Base-by-base conservation (phyloP, 2,888 invertebrate genomes). In the Drosophila putrida region DNA sequence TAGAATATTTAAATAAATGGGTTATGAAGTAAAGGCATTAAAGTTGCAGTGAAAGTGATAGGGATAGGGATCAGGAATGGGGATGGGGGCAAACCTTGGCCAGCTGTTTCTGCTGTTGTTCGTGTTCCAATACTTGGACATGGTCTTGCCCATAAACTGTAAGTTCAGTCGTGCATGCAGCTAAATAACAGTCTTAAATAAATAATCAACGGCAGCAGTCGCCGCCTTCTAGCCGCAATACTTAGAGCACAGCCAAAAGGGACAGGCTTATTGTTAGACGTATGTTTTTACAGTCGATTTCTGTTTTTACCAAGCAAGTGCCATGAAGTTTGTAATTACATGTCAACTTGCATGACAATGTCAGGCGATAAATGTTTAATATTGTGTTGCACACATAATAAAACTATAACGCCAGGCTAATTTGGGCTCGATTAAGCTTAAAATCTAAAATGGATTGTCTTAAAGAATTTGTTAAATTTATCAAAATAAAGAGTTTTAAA, bases 1-100 rank as follows among this genome's bases (percentile, higher is more conserved):
- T 39, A 55, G 73, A 66, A 71, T 82, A 82, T 88, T 73, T 82
- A 70, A 85, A 65, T 57, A 63, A 71, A 82, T 82, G 85, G 68
- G 80, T 74, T 82, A 71, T 73, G 82, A 55, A 25, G 13, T 8
- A 20, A 25, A 20, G 39, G 15, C 6, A 27, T 4, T 11, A 27
- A 38, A 6, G 46, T 6, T 33, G 9, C 27, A 36, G 15, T 4
- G 8, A 33, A 50, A 10, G 59, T 25, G 33, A 35, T n/a, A 51
- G 46, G 11, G 6, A 20, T 6, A 13, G 33, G 43, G 28, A 4
- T n/a, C n/a, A n/a, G n/a, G n/a, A n/a, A n/a, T n/a, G 27, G 41
- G 0, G 20, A n/a, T 15, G 6, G 49, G 13, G 39, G 28, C 41
- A 36, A 66, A 69, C 75, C 67, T 71, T 54, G 53, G 51, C 62